Evolutionary conservation across 2,113 vertebrate species (phyloP).

Genomic region (Gymnogyps californianus): DNA sequence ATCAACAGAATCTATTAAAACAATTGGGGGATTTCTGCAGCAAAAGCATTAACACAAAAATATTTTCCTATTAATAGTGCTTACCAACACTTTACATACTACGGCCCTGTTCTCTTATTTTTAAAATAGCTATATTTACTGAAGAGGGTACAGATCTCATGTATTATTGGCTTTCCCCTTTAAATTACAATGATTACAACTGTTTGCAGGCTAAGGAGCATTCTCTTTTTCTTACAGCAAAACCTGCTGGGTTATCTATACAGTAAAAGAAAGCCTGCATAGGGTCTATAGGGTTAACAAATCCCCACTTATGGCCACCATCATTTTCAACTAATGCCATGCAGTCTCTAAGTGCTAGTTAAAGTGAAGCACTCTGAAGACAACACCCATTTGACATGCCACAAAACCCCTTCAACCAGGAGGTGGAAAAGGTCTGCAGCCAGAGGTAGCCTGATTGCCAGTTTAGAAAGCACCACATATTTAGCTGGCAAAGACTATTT

Average conservation of each 20-base stretch:
- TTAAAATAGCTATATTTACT: not conserved
- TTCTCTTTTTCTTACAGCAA: not conserved
- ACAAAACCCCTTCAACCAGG: not conserved
- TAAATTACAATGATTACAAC: not conserved
- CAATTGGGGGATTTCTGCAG: not conserved
- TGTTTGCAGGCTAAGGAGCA: not conserved
- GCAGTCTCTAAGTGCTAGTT: not conserved
- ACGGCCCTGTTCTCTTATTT: not conserved
- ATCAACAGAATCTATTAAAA: not conserved
- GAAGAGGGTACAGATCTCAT: not conserved
- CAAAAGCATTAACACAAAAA: not conserved
- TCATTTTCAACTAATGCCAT: not conserved
- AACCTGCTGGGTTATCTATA: not conserved
- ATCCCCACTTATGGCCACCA: fast-evolving
- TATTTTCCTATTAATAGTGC: not conserved
- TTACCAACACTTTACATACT: not conserved
- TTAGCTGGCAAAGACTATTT: not conserved
- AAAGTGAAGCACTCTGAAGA: not conserved
- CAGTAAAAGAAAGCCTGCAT: not conserved
- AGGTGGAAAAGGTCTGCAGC: not conserved
- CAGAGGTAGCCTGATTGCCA: not conserved
- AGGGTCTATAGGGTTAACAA: not conserved
- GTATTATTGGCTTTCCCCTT: not conserved
- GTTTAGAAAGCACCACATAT: not conserved
- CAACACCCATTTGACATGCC: not conserved